phyloP scores from a whole-genome alignment of 2,888 invertebrate genomes.

The Melieria picta region DNA sequence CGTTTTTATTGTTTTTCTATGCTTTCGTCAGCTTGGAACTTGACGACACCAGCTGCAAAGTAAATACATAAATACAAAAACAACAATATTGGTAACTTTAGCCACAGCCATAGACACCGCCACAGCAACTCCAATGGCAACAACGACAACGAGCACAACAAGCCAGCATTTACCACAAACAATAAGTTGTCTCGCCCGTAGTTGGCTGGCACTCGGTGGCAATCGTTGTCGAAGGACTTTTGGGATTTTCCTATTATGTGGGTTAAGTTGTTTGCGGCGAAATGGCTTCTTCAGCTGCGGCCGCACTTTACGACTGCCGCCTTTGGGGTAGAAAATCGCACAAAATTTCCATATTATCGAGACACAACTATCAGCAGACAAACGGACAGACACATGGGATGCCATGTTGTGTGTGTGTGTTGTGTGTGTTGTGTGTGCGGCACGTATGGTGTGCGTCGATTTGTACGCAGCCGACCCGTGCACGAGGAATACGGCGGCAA shows the following conservation, averaged over 20 bases:
- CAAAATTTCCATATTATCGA: constrained; percentile 64
- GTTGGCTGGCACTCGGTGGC: constrained; percentile 11
- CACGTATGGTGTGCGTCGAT: constrained; percentile 41
- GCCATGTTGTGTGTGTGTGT: constrained; percentile 39
- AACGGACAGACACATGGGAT: constrained; percentile 36
- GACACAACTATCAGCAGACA: constrained; percentile 48
- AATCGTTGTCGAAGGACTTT: constrained; percentile 28
- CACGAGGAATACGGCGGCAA: no score
- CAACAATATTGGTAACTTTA: constrained; percentile 1
- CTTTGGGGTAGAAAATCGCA: constrained; percentile 56
- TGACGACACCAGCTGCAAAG: constrained; percentile 1
- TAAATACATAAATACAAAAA: background rate
- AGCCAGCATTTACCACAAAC: background rate
- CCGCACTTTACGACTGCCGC: constrained; percentile 14
- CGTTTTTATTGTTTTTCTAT: constrained; percentile 22
- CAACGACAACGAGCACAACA: constrained; percentile 9
- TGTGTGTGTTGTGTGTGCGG: constrained; percentile 29
- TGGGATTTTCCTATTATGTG: constrained; percentile 33
- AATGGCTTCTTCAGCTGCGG: constrained; percentile 30
- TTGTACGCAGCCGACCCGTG: constrained; percentile 25
- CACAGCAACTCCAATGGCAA: background rate
- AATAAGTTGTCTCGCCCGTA: background rate
- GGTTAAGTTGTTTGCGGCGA: constrained; percentile 45
- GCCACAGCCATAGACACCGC: background rate
- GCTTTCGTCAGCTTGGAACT: constrained; percentile 8